Percentiles rank a stretch among this genome's conserved stretches.
Evolutionary conservation across 37 sponge, comb jelly and placozoan genomes (phyloP).

Genomic region (Mnemiopsis leidyi): DNA sequence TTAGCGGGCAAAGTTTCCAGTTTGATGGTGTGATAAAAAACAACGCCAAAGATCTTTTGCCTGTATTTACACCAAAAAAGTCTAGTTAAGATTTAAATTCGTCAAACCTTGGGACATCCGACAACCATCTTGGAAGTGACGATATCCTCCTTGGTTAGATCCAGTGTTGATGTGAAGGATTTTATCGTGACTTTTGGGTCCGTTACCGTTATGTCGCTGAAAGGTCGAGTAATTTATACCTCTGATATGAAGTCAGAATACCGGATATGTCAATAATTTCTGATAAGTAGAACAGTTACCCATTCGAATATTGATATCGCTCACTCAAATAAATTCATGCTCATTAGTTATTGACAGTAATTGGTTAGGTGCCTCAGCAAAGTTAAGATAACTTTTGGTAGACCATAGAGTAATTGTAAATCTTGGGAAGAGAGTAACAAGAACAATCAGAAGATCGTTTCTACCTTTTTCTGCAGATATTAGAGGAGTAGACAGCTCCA

Average conservation of each 20-base stretch:
- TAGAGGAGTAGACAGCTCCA: conserved; percentile 3
- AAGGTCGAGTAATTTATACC: neutral
- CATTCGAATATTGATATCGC: too few species aligned
- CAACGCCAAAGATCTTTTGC: too few species aligned
- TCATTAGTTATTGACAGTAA: too few species aligned
- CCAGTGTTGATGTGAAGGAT: conserved; percentile 26
- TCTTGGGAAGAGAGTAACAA: too few species aligned
- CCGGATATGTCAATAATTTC: too few species aligned
- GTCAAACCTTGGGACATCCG: conserved; percentile 23
- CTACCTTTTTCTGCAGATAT: conserved; percentile 1
- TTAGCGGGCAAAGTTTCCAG: neutral
- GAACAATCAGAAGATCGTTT: too few species aligned
- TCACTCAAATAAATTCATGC: too few species aligned
- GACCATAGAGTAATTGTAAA: too few species aligned
- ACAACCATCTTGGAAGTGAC: conserved; percentile 45
- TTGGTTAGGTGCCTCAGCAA: too few species aligned
- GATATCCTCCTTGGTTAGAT: conserved; percentile 38
- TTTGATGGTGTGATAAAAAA: neutral
- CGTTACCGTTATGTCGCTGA: conserved; percentile 34
- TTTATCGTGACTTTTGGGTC: conserved; percentile 48
- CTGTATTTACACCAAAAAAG: too few species aligned
- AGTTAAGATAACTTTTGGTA: too few species aligned
- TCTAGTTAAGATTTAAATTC: neutral
- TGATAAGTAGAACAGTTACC: too few species aligned
- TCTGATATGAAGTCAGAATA: neutral